Base-by-base conservation (phyloP, 2,113 vertebrate genomes). In the Siniperca knerii region DNA sequence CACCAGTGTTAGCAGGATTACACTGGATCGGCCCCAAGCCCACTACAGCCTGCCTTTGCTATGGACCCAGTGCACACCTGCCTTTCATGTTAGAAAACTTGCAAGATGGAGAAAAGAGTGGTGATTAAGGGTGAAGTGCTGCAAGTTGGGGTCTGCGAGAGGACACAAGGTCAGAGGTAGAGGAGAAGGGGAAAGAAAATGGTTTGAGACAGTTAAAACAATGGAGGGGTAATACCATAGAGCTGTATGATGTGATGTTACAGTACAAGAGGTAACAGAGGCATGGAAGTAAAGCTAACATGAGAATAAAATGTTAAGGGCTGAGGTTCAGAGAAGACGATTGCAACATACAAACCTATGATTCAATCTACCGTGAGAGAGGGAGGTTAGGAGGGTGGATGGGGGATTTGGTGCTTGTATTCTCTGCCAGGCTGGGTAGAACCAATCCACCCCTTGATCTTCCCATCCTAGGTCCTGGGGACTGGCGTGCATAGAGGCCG, bases 341-440 rank as follows among this genome's bases (percentile, higher is more conserved):
- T 62, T 79, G 48, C 61, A 75, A 77, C 18, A 75, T 65, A 29
- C 16, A 76, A 82, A 75, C 37, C 55, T 65, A 81, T 90, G 84
- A 86, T 86, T 75, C 70, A 79, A 78, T 92, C 77, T 90, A 75
- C 62, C 75, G 77, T 92, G 89, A 90, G 81, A 92, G 60, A 79
- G 37, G 5, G 72, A 65, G 66, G 55, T 90, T 87, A 87, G 35
- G 46, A 87, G 48, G 57, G n/a, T 52, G 78, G 70, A 70, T 61
- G 18, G 44, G 65, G 86, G 87, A 91, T 92, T 91, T 90, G 71
- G 67, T 82, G 46, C 66, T 86, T 78, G 74, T 78, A 42, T 87
- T 54, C 72, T 73, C 80, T 78, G 70, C 78, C 74, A 87, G 81
- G 73, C 48, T 44, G 40, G 67, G 80, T 69, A 83, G 81, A 87